A percentile compares a stretch with the other conserved stretches of the same genome.
These are phyloP conservation scores for Crocallis elinguaria DNA, from an alignment of 2,888 invertebrate species.

Conservation along the genomic window DNA sequence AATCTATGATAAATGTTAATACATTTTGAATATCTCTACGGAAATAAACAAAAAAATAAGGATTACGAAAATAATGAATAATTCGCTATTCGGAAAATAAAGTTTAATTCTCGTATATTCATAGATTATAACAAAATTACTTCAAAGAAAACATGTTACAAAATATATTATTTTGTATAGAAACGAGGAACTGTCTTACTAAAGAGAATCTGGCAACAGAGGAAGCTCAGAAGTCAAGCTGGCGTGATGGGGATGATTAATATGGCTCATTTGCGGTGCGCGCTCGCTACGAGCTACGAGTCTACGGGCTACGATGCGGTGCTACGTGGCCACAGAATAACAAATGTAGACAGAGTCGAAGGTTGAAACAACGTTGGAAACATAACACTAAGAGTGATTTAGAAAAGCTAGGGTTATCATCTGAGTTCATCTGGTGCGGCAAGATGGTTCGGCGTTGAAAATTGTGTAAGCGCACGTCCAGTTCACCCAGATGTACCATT, in stretches of 20 bases:
- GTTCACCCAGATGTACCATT: background rate
- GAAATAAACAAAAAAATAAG: no score
- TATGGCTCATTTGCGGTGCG: slow-evolving; percentile 81
- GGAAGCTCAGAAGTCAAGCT: slow-evolving; percentile 78
- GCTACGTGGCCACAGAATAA: slow-evolving; percentile 25
- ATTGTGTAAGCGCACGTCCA: background rate
- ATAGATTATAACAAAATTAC: background rate
- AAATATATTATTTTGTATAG: slow-evolving; percentile 2
- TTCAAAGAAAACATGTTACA: slow-evolving; percentile 7
- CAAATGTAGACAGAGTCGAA: slow-evolving; percentile 25
- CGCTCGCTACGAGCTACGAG: slow-evolving; percentile 47
- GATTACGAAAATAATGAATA: no score
- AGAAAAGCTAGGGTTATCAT: background rate
- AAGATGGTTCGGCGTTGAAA: background rate
- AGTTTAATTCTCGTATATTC: background rate
- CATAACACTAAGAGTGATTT: background rate
- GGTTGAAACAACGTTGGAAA: slow-evolving; percentile 9
- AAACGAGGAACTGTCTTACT: slow-evolving; percentile 58
- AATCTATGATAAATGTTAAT: no score
- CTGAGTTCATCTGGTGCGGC: background rate
- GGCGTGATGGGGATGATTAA: slow-evolving; percentile 81
- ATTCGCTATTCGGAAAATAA: background rate
- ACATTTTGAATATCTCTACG: no score
- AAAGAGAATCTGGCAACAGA: slow-evolving; percentile 71
- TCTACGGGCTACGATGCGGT: slow-evolving; percentile 36